Evolutionary conservation across 53 echinoderm and acorn worm species (phyloP).

Genomic region (Temnopleurus reevesii): DNA sequence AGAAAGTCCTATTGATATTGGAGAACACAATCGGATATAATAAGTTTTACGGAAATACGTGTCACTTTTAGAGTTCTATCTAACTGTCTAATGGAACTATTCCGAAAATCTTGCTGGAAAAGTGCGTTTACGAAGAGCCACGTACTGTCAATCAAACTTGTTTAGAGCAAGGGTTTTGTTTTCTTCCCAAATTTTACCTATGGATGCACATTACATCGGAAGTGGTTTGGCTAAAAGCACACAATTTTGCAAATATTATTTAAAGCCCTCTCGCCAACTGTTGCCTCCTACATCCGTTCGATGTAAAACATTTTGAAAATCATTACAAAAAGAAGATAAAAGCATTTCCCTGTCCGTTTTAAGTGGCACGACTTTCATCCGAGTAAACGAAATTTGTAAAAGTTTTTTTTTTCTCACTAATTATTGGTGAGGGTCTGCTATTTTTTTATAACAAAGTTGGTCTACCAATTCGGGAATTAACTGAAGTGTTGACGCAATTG

Average conservation of each 20-base stretch:
- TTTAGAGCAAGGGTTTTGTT: not conserved
- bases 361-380: too few relatives aligned
- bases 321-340: too few relatives aligned
- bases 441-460: too few relatives aligned
- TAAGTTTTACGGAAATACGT: not conserved
- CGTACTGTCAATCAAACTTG: conserved; percentile 8
- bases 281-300: too few relatives aligned
- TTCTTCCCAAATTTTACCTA: not conserved
- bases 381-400: too few relatives aligned
- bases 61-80: too few relatives aligned
- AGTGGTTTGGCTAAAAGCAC: conserved; percentile 21
- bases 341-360: too few relatives aligned
- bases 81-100: not conserved
- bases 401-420: too few relatives aligned
- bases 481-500: too few relatives aligned
- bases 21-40: not conserved
- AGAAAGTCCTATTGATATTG: not conserved
- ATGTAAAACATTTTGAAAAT: too few relatives aligned
- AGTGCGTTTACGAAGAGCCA: not conserved
- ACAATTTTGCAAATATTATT: conserved; percentile 6
- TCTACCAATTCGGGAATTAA: too few relatives aligned
- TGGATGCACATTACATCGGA: not conserved
- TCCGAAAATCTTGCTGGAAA: not conserved
- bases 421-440: too few relatives aligned
- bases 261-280: not conserved